Conservation (phyloP, 1,140 invertebrate species). For the Ctenoplectra terminalis region DNA sequence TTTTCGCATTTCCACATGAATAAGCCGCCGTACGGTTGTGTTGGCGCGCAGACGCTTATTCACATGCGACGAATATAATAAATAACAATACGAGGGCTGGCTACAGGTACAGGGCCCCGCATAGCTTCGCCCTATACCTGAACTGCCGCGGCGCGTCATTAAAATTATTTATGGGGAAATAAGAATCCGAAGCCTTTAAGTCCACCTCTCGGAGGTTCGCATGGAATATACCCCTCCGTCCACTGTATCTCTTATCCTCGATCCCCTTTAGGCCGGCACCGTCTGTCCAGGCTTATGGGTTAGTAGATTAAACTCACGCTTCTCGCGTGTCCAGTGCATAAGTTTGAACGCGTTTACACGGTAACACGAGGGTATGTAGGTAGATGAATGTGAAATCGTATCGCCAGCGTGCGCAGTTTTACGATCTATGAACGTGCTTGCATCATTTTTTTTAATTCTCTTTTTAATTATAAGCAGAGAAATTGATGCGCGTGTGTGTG, state of each 20-base stretch:
- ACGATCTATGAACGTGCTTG: not conserved
- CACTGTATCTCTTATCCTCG: slow-evolving; percentile 57
- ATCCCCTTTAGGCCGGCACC: slow-evolving; percentile 55
- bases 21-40: not conserved
- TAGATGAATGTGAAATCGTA: not conserved
- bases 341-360: slow-evolving; percentile 24
- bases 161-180: slow-evolving; percentile 81
- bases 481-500: no score
- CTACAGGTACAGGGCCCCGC: slow-evolving; percentile 69
- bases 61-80: slow-evolving; percentile 70
- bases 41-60: slow-evolving; percentile 33
- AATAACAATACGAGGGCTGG: slow-evolving; percentile 77
- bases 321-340: slow-evolving; percentile 41
- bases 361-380: not conserved
- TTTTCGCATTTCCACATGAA: slow-evolving; percentile 24
- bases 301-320: slow-evolving; percentile 68
- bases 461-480: no score
- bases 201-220: slow-evolving; percentile 52
- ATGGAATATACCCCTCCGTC: slow-evolving; percentile 45
- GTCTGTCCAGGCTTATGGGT: slow-evolving; percentile 62
- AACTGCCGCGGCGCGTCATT: slow-evolving; percentile 78
- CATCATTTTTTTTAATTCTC: no score
- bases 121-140: slow-evolving; percentile 73
- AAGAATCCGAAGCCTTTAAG: slow-evolving; percentile 75
- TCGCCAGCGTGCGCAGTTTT: not conserved